A percentile compares a stretch with the other conserved stretches of the same genome.
Evolutionary conservation across 1,140 invertebrate species (phyloP).

Genomic region (Galleria mellonella): DNA sequence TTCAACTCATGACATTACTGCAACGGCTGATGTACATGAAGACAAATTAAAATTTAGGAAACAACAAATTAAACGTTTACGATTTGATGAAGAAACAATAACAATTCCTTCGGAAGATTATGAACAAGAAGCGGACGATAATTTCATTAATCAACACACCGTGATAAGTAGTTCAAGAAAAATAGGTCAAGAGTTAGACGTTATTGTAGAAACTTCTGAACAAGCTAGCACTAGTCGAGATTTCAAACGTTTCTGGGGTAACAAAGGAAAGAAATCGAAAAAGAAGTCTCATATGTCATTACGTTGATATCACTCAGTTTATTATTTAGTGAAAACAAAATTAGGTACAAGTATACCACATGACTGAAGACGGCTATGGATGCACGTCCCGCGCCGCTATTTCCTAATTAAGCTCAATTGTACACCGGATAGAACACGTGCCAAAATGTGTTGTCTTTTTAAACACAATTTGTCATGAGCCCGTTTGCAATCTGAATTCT

Average conservation of each 20-base stretch:
- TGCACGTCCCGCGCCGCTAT: slow-evolving; percentile 37
- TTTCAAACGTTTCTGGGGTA: slow-evolving; percentile 32
- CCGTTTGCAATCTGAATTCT: slow-evolving; percentile 17
- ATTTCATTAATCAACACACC: too few species aligned
- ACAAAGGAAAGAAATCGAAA: slow-evolving; percentile 29
- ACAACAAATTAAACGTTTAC: slow-evolving; percentile 29
- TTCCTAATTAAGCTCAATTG: slow-evolving; percentile 71
- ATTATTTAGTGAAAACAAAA: not conserved
- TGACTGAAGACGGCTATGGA: slow-evolving; percentile 1
- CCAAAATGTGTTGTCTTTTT: slow-evolving; percentile 61
- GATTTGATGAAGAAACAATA: slow-evolving; percentile 38
- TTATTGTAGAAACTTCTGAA: slow-evolving; percentile 11
- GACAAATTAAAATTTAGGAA: slow-evolving; percentile 8
- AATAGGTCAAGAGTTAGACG: slow-evolving; percentile 1
- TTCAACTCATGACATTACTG: not conserved
- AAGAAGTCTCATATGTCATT: slow-evolving; percentile 12
- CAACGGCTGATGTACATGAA: slow-evolving; percentile 7
- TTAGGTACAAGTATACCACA: not conserved
- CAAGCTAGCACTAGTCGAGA: slow-evolving; percentile 16
- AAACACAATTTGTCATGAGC: slow-evolving; percentile 37
- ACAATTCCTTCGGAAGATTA: slow-evolving; percentile 19
- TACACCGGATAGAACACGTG: slow-evolving; percentile 65
- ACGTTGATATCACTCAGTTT: slow-evolving; percentile 5
- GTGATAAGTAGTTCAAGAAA: not conserved
- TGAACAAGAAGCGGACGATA: not conserved